These are phyloP conservation scores for Poecilia velifera DNA, from an alignment of 2,797 vertebrate species.

Conservation along the genomic window DNA sequence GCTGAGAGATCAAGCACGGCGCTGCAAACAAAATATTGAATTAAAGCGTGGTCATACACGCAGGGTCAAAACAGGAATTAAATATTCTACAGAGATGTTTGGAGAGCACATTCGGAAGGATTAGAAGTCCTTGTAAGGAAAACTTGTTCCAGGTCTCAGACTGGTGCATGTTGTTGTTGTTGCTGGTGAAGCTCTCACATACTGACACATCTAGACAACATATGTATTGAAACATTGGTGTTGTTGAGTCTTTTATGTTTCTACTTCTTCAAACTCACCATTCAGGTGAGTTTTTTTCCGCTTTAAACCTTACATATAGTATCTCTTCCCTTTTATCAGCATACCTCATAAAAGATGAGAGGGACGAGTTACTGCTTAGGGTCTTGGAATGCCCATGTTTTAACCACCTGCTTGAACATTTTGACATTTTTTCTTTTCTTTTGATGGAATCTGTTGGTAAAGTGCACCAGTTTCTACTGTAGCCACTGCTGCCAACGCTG, in stretches of 20 bases:
- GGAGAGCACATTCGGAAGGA: conserved; percentile 15
- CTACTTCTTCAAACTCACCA: neutral
- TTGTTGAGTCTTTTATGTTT: neutral
- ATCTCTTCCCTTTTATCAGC: neutral
- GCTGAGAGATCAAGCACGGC: conserved; percentile 51
- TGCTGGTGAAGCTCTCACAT: neutral
- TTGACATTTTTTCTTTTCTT: neutral
- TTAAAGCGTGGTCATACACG: conserved; percentile 41
- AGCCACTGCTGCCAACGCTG: neutral
- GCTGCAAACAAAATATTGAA: conserved; percentile 37
- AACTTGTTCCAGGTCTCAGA: conserved; percentile 19
- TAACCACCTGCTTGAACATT: neutral
- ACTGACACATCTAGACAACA: neutral
- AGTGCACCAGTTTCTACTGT: neutral
- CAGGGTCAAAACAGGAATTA: conserved; percentile 47
- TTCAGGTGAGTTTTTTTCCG: neutral
- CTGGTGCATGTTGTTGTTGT: neutral
- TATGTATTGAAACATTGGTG: conserved; percentile 2
- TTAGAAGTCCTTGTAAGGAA: conserved; percentile 22
- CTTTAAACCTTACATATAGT: neutral
- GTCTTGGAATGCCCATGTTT: neutral
- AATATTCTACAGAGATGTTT: conserved; percentile 33
- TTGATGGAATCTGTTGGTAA: neutral
- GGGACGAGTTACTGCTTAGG: neutral
- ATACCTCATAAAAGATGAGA: neutral